phyloP scores from a whole-genome alignment of 2,113 vertebrate genomes.

The Daboia siamensis region DNA sequence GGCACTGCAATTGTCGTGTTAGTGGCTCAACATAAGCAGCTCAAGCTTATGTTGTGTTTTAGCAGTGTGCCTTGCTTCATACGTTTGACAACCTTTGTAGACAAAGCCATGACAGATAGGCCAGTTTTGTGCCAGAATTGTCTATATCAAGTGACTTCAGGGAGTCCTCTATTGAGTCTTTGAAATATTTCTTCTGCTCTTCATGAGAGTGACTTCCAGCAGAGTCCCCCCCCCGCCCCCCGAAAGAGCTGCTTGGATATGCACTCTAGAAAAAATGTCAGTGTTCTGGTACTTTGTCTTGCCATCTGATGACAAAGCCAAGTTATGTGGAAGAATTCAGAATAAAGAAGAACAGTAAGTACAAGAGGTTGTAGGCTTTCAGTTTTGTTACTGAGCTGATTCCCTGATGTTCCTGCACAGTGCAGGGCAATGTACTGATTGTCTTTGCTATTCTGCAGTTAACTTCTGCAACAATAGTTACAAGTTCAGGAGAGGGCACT shows the following conservation, averaged over 20 bases:
- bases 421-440: background rate
- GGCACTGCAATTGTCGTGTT: background rate
- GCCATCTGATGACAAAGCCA: background rate
- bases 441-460: background rate
- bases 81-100: background rate
- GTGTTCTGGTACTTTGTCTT: background rate
- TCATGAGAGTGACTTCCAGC: background rate
- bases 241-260: background rate
- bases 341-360: background rate
- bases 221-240: background rate
- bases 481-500: background rate
- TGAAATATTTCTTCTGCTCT: background rate
- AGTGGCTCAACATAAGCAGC: background rate
- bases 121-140: background rate
- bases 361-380: background rate
- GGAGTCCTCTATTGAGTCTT: background rate
- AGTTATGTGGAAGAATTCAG: background rate
- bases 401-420: background rate
- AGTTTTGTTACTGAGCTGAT: background rate
- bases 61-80: background rate
- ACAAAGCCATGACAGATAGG: background rate
- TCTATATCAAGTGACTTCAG: background rate
- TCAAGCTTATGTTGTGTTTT: background rate
- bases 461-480: background rate
- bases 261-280: background rate